These are phyloP conservation scores for Eristalis intricaria DNA, from an alignment of 2,888 invertebrate genomes.

Conservation along the genomic window DNA sequence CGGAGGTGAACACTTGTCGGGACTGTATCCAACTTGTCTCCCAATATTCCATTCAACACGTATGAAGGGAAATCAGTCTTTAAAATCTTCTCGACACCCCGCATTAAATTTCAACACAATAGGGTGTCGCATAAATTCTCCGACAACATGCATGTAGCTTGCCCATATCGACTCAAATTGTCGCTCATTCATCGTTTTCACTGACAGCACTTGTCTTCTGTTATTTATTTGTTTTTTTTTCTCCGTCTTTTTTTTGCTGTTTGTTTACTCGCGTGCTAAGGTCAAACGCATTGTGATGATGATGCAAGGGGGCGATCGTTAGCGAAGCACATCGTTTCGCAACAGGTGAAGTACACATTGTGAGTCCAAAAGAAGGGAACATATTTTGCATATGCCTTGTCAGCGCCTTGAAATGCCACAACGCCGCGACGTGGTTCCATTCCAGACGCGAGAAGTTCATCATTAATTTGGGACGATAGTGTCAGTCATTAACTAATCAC, in stretches of 20 bases:
- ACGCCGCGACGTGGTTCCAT: not conserved
- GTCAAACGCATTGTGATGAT: slow-evolving; percentile 34
- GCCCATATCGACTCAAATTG: not conserved
- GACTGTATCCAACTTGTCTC: too few species aligned
- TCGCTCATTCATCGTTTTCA: not conserved
- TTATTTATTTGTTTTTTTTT: slow-evolving; percentile 10
- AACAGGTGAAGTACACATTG: slow-evolving; percentile 23
- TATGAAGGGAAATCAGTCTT: too few species aligned
- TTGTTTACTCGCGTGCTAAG: slow-evolving; percentile 23
- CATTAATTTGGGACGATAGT: not conserved
- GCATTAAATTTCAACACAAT: not conserved
- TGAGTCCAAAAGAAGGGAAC: not conserved
- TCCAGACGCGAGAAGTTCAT: not conserved
- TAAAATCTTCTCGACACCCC: too few species aligned
- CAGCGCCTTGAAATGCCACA: not conserved
- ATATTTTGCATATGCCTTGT: not conserved
- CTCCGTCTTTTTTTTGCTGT: not conserved
- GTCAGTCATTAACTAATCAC: not conserved
- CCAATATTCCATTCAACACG: too few species aligned
- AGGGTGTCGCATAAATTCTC: not conserved
- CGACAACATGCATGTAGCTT: not conserved
- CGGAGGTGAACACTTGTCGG: too few species aligned
- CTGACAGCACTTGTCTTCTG: not conserved
- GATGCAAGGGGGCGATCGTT: not conserved
- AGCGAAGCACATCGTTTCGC: slow-evolving; percentile 15